These are phyloP conservation scores for Suncus etruscus DNA, from an alignment of 2,113 vertebrate species.

Conservation along the genomic window DNA sequence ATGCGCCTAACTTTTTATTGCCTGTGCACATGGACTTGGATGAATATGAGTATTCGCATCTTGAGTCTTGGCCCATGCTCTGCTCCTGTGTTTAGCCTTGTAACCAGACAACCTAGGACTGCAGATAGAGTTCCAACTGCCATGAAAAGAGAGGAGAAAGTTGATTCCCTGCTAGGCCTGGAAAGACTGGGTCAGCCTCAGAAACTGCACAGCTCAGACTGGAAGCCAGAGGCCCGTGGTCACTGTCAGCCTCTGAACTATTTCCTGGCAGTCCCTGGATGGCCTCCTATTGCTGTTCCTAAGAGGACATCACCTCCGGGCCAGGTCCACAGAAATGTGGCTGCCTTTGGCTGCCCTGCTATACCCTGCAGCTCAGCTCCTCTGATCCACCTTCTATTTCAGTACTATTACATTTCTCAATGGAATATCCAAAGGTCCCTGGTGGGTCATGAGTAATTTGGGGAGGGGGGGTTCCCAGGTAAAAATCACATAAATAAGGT, in stretches of 20 bases:
- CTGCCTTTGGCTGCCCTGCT: not conserved
- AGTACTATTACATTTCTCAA: no score
- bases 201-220: not conserved
- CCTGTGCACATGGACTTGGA: not conserved
- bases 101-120: not conserved
- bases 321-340: not conserved
- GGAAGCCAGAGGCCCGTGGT: conserved; percentile 6
- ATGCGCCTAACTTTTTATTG: not conserved
- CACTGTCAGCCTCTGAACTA: conserved; percentile 24
- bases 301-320: not conserved
- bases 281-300: not conserved
- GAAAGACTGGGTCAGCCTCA: not conserved
- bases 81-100: not conserved
- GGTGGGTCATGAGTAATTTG: no score
- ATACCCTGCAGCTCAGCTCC: not conserved
- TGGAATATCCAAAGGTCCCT: no score
- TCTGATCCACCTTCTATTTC: not conserved
- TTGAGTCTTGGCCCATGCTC: not conserved
- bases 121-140: not conserved
- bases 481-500: no score
- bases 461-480: no score
- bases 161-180: not conserved
- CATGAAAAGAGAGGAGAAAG: not conserved
- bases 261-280: conserved; percentile 60
- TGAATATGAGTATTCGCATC: not conserved